Evolutionary conservation across 2,888 invertebrate species (phyloP).

Genomic region (Napeogenes inachia): DNA sequence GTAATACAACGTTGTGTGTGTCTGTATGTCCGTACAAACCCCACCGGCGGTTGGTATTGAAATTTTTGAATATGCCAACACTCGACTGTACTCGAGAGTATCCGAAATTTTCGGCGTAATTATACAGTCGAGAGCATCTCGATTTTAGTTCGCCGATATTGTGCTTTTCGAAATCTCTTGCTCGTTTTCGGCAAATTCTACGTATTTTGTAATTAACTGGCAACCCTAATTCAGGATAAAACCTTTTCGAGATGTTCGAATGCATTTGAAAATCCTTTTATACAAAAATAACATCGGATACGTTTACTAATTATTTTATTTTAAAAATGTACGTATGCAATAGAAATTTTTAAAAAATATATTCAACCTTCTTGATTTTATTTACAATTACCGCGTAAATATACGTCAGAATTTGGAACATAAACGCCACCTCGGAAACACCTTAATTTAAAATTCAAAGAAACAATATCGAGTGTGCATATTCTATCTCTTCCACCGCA

Average conservation of each 20-base stretch:
- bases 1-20: neutral
- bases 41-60: slow-evolving; percentile 59
- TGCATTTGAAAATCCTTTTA: neutral
- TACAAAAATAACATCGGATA: neutral
- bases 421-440: slow-evolving; percentile 17
- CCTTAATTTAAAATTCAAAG: slow-evolving; percentile 68
- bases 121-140: slow-evolving; percentile 50
- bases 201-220: slow-evolving; percentile 7
- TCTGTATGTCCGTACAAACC: slow-evolving; percentile 43
- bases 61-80: slow-evolving; percentile 72
- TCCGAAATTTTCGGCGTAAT: slow-evolving; percentile 69
- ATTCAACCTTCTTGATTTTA: neutral
- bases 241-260: slow-evolving; percentile 2
- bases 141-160: slow-evolving; percentile 45
- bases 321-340: too few relatives aligned
- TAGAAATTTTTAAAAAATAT: neutral
- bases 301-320: neutral
- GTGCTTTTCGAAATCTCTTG: slow-evolving; percentile 32
- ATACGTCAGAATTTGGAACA: slow-evolving; percentile 1
- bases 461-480: slow-evolving; percentile 72
- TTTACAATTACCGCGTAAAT: slow-evolving; percentile 6
- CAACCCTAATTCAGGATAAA: slow-evolving; percentile 5
- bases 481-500: slow-evolving; percentile 53
- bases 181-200: slow-evolving; percentile 18
- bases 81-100: slow-evolving; percentile 63